Conservation (phyloP, 30 jellyfish, hydroid and myxozoan species). For the Turritopsis dohrnii region DNA sequence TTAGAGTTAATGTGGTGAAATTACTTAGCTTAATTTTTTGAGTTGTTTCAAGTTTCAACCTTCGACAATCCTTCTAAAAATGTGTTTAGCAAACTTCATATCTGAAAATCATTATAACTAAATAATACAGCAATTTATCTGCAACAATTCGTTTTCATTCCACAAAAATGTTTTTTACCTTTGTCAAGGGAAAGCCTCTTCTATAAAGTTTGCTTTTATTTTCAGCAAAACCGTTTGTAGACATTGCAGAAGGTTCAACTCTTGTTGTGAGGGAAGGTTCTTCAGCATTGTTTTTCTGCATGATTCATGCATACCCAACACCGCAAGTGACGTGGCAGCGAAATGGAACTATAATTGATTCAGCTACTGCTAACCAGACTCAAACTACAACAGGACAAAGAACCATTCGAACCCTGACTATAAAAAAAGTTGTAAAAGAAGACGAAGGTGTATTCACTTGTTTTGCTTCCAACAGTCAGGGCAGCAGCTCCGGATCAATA, state of each 20-base stretch:
- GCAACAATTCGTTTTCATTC: background rate
- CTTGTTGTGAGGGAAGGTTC: conserved; percentile 11
- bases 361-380: background rate
- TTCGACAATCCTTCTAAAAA: too few species aligned
- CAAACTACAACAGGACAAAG: conserved; percentile 4
- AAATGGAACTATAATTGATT: background rate
- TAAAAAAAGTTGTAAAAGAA: background rate
- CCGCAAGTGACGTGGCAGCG: conserved; percentile 26
- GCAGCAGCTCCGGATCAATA: conserved; percentile 15
- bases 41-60: too few species aligned
- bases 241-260: conserved; percentile 29
- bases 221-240: conserved; percentile 28
- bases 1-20: background rate
- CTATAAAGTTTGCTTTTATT: background rate
- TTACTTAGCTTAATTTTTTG: background rate
- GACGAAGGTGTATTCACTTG: conserved; percentile 15
- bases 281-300: background rate
- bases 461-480: conserved; percentile 9
- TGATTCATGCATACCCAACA: conserved; percentile 32
- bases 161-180: background rate
- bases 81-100: too few species aligned
- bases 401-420: background rate
- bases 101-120: too few species aligned
- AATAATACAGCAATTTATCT: background rate
- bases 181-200: background rate